A percentile compares a stretch with the other conserved stretches of the same genome.
Evolutionary conservation across 2,888 invertebrate genomes (phyloP).

Genomic region (Nymphalis polychloros): DNA sequence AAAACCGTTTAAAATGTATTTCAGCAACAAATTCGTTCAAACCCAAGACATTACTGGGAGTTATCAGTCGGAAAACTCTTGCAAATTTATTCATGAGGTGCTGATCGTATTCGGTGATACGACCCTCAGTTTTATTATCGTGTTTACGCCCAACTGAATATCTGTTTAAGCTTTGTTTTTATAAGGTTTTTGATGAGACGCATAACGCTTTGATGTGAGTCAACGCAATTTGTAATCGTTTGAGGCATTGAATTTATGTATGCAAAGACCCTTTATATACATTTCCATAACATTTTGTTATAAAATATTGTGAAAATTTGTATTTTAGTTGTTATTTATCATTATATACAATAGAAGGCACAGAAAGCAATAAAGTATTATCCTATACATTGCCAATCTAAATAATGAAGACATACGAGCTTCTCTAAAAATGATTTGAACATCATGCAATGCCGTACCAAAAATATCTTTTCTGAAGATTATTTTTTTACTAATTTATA

Average conservation of each 20-base stretch:
- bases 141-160: conserved; percentile 44
- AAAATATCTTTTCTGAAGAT: no score
- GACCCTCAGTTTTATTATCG: conserved; percentile 52
- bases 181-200: conserved; percentile 27
- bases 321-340: no score
- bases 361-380: no score
- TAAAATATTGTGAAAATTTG: no score
- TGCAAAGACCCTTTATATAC: neutral
- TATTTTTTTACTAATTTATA: no score
- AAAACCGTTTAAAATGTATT: conserved; percentile 19
- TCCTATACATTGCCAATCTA: no score
- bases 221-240: conserved; percentile 23
- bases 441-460: no score
- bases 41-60: conserved; percentile 39
- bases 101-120: conserved; percentile 53
- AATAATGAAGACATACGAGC: no score
- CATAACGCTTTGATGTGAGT: conserved; percentile 31
- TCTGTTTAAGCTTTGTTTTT: conserved; percentile 37
- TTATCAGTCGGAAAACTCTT: conserved; percentile 44
- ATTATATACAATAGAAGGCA: no score
- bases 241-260: neutral
- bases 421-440: no score
- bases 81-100: conserved; percentile 59
- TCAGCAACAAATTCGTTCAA: conserved; percentile 29
- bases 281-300: no score